These are phyloP conservation scores for Hemaris fuciformis DNA, from an alignment of 2,888 invertebrate genomes.

Conservation along the genomic window DNA sequence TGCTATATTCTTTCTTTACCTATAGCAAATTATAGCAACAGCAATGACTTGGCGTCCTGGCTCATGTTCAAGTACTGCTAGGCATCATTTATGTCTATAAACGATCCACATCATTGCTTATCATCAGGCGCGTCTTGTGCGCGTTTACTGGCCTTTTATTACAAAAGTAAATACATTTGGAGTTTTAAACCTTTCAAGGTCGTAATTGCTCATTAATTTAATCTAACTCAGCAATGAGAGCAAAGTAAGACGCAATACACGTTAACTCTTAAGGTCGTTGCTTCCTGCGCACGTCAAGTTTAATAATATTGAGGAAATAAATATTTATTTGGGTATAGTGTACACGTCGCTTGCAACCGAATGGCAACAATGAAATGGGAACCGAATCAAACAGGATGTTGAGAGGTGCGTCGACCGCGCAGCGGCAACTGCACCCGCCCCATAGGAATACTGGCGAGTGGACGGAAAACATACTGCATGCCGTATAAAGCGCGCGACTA, in stretches of 20 bases:
- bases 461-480: neutral
- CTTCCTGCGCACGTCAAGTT: conserved; percentile 35
- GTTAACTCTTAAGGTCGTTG: conserved; percentile 36
- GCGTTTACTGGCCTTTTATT: too few species aligned
- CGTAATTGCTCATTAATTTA: conserved; percentile 15
- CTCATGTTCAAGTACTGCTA: neutral
- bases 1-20: too few species aligned
- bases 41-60: too few species aligned
- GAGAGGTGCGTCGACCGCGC: conserved; percentile 63
- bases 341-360: conserved; percentile 31
- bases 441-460: conserved; percentile 4
- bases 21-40: too few species aligned
- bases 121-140: too few species aligned
- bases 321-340: conserved; percentile 43
- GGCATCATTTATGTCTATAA: too few species aligned
- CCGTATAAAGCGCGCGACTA: conserved; percentile 1
- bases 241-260: conserved; percentile 44
- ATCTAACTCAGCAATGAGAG: conserved; percentile 13
- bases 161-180: neutral
- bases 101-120: too few species aligned
- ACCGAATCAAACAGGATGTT: conserved; percentile 63
- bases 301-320: conserved; percentile 37
- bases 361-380: conserved; percentile 57
- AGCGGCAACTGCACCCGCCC: conserved; percentile 43
- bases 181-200: neutral